Evolutionary conservation across 2,888 invertebrate species (phyloP), one percentile per base, ranked within the genome.

Genomic region (Scrobipalpa atriplicella): DNA sequence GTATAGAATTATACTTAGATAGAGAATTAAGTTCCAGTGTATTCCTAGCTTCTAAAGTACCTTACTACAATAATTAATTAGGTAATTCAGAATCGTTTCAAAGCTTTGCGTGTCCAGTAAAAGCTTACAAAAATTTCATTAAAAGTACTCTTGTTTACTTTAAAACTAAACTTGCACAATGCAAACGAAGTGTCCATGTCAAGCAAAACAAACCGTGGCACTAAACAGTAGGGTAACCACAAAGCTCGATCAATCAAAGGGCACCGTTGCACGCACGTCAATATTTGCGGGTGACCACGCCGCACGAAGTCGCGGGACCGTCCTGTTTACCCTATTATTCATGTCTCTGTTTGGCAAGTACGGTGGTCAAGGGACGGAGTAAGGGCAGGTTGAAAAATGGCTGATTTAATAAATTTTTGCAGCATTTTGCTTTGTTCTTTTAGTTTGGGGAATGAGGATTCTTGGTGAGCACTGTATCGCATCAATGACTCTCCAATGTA

Each of bases 221-320:
- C 65, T 62, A 67, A 67, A 62, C 56, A 58, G 65, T 65, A 64
- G 60, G 67, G 78, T 77, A 73, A 80, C 73, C 78, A 81, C 79
- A 83, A 79, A 74, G 79, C 78, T 73, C 87, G 84, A 91, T 92
- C 92, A 92, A 92, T 92, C 92, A 91, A 87, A 89, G 87, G 86
- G 83, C 81, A 79, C 80, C 82, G 84, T 85, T 83, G 84, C 76
- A 77, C 77, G 81, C 78, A 79, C 72, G 85, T 86, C 85, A 92
- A 92, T 92, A 90, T 92, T 92, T 84, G 83, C 85, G 75, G 77
- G 77, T 72, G 80, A 74, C 77, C 79, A 77, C 75, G 75, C 80
- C 77, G 84, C 90, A 89, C 88, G 85, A 84, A 85, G 86, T 84
- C 75, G 75, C 72, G 69, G 69, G 64, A 70, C 70, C 66, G 70